phyloP scores from a whole-genome alignment of 2,113 vertebrate genomes.

The Actinemys pallida region DNA sequence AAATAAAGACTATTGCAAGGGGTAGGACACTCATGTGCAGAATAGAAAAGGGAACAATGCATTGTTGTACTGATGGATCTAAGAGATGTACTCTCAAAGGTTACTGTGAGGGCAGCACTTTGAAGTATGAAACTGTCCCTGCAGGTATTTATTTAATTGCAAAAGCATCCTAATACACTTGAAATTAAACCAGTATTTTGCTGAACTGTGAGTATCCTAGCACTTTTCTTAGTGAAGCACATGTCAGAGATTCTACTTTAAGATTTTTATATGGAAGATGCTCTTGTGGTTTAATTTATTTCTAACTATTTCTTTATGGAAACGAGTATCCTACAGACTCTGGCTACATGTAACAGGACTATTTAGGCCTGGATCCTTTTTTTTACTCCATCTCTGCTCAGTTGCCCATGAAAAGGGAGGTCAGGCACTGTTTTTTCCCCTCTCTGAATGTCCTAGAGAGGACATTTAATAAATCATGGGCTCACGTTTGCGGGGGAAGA shows the following conservation, averaged over 20 bases:
- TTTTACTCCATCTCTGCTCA: rapidly evolving
- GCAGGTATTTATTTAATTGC: not conserved
- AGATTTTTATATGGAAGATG: not conserved
- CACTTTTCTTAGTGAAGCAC: not conserved
- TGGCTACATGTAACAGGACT: not conserved
- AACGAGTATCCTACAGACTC: not conserved
- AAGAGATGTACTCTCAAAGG: not conserved
- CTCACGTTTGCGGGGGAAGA: not conserved
- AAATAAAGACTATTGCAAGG: not conserved
- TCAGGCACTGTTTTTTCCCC: not conserved
- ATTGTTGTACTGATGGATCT: not conserved
- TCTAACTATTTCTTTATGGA: not conserved
- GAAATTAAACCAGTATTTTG: not conserved
- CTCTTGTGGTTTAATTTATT: not conserved
- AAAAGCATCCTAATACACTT: not conserved
- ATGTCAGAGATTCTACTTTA: not conserved
- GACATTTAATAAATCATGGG: not conserved
- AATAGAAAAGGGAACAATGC: not conserved
- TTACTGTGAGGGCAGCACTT: not conserved
- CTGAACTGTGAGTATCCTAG: not conserved
- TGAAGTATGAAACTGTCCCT: not conserved
- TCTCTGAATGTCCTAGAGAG: not conserved
- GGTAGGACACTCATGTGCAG: not conserved
- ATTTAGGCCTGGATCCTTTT: not conserved
- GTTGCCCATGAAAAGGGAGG: not conserved